Conservation (phyloP, 2,113 vertebrate genomes). For the Myotis davidii region DNA sequence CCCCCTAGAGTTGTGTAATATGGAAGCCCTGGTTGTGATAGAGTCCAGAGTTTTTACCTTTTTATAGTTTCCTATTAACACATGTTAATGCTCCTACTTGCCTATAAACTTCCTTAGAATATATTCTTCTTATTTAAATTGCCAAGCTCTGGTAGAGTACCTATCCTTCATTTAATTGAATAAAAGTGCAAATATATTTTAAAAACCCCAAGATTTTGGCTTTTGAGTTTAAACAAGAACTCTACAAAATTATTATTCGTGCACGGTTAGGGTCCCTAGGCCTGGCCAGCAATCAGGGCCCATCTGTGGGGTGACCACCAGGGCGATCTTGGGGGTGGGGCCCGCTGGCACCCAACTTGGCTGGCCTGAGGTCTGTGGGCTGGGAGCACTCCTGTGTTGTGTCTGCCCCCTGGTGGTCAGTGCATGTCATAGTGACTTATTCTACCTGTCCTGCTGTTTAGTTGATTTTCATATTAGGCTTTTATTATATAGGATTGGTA, state of each 20-base stretch:
- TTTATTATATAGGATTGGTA: background rate
- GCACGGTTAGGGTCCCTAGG: too few species aligned
- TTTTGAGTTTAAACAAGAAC: constrained; percentile 2
- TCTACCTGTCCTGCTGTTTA: too few species aligned
- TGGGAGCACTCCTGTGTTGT: too few species aligned
- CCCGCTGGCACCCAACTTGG: too few species aligned
- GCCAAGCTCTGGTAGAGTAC: background rate
- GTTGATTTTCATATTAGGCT: too few species aligned
- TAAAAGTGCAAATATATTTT: background rate
- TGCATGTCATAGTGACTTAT: too few species aligned
- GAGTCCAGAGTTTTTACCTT: background rate
- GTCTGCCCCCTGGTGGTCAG: too few species aligned
- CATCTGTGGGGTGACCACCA: too few species aligned
- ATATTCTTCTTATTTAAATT: background rate
- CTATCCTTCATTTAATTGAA: background rate
- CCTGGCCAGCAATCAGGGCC: too few species aligned
- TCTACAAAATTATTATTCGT: background rate
- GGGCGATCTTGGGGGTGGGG: too few species aligned
- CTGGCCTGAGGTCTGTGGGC: too few species aligned
- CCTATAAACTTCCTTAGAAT: background rate
- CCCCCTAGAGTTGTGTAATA: background rate
- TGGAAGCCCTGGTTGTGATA: background rate
- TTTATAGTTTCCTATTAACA: background rate
- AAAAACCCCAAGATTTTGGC: background rate
- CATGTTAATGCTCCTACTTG: background rate